phyloP scores from a whole-genome alignment of 2,888 invertebrate species.

The Rhyacophila evoluta region DNA sequence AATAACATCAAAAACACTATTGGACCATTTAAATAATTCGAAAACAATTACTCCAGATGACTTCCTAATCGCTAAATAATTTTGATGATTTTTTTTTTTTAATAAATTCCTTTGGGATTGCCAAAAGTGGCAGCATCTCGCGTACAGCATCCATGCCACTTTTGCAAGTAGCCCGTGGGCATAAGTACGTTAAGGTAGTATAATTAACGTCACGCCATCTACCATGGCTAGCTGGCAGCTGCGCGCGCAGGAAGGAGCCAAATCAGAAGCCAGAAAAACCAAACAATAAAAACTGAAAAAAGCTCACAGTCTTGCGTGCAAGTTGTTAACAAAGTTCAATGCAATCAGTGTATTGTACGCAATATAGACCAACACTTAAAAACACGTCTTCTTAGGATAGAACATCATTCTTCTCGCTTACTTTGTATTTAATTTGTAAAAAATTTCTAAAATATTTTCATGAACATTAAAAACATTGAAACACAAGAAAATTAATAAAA shows the following conservation, averaged over 20 bases:
- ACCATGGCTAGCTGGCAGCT: slow-evolving; percentile 39
- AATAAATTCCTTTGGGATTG: neutral
- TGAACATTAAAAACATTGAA: no score
- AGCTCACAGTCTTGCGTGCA: neutral
- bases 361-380: slow-evolving; percentile 8
- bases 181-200: neutral
- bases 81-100: slow-evolving; percentile 12
- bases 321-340: neutral
- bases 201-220: slow-evolving; percentile 53
- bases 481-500: no score
- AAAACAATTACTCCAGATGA: slow-evolving; percentile 46
- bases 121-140: slow-evolving; percentile 25
- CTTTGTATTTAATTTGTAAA: no score
- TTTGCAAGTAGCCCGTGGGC: slow-evolving; percentile 32
- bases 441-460: no score
- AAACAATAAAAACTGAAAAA: slow-evolving; percentile 5
- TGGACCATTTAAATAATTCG: slow-evolving; percentile 36
- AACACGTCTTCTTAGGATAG: neutral
- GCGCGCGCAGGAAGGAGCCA: slow-evolving; percentile 30
- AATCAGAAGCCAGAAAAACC: slow-evolving; percentile 44
- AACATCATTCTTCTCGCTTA: no score
- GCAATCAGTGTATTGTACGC: neutral
- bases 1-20: neutral
- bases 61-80: slow-evolving; percentile 50
- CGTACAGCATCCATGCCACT: slow-evolving; percentile 5